Conservation (phyloP, 2,888 invertebrate species). For the Zaprionus lineosus region DNA sequence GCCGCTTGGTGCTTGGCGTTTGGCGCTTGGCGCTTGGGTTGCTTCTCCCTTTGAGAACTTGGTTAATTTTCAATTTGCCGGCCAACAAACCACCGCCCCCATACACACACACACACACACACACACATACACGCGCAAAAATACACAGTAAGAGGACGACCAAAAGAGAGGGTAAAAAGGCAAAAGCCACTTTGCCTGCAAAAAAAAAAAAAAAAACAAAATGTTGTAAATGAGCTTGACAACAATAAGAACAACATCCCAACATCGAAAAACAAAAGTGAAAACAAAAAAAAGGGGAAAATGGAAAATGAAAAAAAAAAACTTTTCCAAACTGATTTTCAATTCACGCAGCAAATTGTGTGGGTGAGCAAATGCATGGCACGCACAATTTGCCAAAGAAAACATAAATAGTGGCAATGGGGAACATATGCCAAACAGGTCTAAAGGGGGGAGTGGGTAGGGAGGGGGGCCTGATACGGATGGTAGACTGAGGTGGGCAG, state of each 20-base stretch:
- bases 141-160: too few species aligned
- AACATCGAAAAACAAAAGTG: slow-evolving; percentile 1
- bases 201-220: slow-evolving; percentile 18
- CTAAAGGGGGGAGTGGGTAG: slow-evolving; percentile 7
- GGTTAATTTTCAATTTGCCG: slow-evolving; percentile 70
- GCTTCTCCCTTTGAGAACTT: slow-evolving; percentile 33
- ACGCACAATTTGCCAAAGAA: slow-evolving; percentile 74
- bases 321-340: slow-evolving; percentile 38
- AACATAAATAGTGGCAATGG: slow-evolving; percentile 66
- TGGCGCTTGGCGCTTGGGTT: slow-evolving; percentile 5
- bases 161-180: slow-evolving; percentile 10
- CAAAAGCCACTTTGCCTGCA: slow-evolving; percentile 13
- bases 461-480: too few species aligned
- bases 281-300: background rate
- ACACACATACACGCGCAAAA: slow-evolving; percentile 2
- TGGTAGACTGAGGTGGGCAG: too few species aligned
- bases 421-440: slow-evolving; percentile 51
- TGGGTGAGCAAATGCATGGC: slow-evolving; percentile 43
- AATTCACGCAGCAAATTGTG: slow-evolving; percentile 27
- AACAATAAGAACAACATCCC: too few species aligned
- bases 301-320: slow-evolving; percentile 17
- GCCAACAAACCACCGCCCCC: too few species aligned
- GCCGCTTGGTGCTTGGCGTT: too few species aligned
- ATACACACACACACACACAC: slow-evolving; percentile 8
- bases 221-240: slow-evolving; percentile 50